Evolutionary conservation across 2,888 invertebrate genomes (phyloP), one percentile per base, ranked within the genome.

Genomic region (Drosophila pseudotalamancana): DNA sequence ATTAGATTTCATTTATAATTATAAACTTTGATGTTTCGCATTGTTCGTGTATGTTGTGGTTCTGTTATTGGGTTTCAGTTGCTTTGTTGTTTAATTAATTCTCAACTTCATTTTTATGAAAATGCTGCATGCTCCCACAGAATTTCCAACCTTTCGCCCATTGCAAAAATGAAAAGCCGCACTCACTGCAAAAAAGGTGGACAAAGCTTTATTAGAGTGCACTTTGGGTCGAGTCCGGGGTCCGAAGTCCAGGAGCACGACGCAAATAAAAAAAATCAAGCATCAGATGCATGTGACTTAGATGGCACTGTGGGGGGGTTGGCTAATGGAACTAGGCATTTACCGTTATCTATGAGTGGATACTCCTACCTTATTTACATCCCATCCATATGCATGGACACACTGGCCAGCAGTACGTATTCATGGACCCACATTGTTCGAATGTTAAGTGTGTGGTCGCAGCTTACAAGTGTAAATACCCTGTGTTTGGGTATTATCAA

Each of bases 1-100:
- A n/a, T n/a, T n/a, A n/a, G n/a, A n/a, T n/a, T 23, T 23, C 6
- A 25, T 25, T 16, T 42, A 6, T 11, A 25, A 42, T 25, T 16
- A 40, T 25, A 16, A 25, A 11, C 9, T 25, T 11, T 9, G 18
- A 35, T 18, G 19, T 14, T 6, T 12, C 3, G 12, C 35, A 14
- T 11, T 16, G 25, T 42, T 8, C 40, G 14, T 3, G 25, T 1
- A 16, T 11, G 14, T 16, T 11, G 1, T 11, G 25, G 6, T 25
- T 42, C 31, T 21, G 32, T 54, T 54, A 54, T 61, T 61, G 32
- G 43, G 37, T 39, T 45, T 61, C 19, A 37, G 48, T 43, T 45
- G 43, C 43, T 53, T 16, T 31, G n/a, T n/a, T n/a, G n/a, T 48
- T 48, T 42, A 60, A 48, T 60, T 60, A 53, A 53, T 42, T 48